Evolutionary conservation across 1,140 invertebrate species (phyloP), one percentile per base, ranked within the genome.

Genomic region (Heliconius himera): DNA sequence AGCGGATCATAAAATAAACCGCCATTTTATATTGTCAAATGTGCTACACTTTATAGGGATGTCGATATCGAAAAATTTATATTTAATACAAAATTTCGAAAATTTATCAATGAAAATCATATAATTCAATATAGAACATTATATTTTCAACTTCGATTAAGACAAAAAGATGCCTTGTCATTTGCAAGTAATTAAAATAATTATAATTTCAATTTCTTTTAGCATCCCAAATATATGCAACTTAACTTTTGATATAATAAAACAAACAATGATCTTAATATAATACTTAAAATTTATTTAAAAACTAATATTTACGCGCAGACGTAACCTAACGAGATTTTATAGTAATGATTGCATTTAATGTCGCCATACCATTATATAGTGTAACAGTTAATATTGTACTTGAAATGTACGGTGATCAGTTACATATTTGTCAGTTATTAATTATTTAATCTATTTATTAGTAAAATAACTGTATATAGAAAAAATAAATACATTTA

Each of bases 291-390:
- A 84, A 80, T 77, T 16, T 86, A 84, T 82, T 60, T 74, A 74
- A 75, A 76, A 83, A 79, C 77, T 81, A 80, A 79, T 74, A 60
- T 70, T 73, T 74, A 79, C 56, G 26, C 41, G 71, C 78, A 79
- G 41, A 29, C 33, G 86, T 86, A 89, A 87, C 77, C 89, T 90
- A 93, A 88, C 88, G 89, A 93, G 91, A 93, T 93, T 93, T 89
- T 87, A 86, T 81, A 84, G 87, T 83, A 84, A 83, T 79, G 85
- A 88, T 91, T 90, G 87, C 90, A 91, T 90, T 89, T 82, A 78
- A 82, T 83, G 78, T 79, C 41, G 72, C 26, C 11, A 75, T 79
- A 73, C 51, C 60, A 80, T 83, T 77, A 6, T 36, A 36, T 36
- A 80, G 74, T 82, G 56, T 77, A 78, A 29, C 38, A 56, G 77